A percentile compares a stretch with the other conserved stretches of the same genome.
These are phyloP conservation scores for Hyposmocoma kahamanoa DNA, from an alignment of 1,140 invertebrate genomes.

Conservation along the genomic window DNA sequence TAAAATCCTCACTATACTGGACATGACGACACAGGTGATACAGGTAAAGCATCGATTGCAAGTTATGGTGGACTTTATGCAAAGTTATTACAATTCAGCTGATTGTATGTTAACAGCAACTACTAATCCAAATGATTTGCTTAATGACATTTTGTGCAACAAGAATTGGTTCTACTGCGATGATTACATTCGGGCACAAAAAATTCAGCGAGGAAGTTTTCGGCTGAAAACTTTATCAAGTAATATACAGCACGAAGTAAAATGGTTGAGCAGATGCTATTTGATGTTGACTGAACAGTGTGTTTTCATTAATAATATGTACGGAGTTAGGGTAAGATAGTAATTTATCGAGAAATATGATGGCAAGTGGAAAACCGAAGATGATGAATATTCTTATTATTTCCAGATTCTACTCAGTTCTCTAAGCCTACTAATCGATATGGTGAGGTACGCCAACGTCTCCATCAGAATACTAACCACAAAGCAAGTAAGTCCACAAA, in stretches of 20 bases:
- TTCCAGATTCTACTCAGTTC: slow-evolving; percentile 48
- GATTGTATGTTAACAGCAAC: slow-evolving; percentile 5
- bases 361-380: background rate
- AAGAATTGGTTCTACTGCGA: slow-evolving; percentile 23
- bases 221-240: too few species aligned
- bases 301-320: slow-evolving; percentile 36
- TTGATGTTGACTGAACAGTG: slow-evolving; percentile 34
- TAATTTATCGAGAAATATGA: background rate
- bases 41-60: slow-evolving; percentile 29
- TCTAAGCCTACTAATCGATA: slow-evolving; percentile 42
- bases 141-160: slow-evolving; percentile 15
- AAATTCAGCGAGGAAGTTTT: background rate
- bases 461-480: slow-evolving; percentile 31
- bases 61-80: slow-evolving; percentile 22
- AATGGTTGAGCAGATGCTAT: slow-evolving; percentile 32
- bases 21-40: slow-evolving; percentile 34
- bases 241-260: slow-evolving; percentile 15
- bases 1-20: slow-evolving; percentile 39
- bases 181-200: background rate
- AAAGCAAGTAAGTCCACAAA: too few species aligned
- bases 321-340: slow-evolving; percentile 35
- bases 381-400: background rate
- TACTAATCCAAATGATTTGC: too few species aligned
- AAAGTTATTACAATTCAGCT: slow-evolving; percentile 11
- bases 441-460: slow-evolving; percentile 43